These are phyloP conservation scores for Leptodactylus fallax DNA, from an alignment of 2,797 vertebrate species.

Conservation along the genomic window DNA sequence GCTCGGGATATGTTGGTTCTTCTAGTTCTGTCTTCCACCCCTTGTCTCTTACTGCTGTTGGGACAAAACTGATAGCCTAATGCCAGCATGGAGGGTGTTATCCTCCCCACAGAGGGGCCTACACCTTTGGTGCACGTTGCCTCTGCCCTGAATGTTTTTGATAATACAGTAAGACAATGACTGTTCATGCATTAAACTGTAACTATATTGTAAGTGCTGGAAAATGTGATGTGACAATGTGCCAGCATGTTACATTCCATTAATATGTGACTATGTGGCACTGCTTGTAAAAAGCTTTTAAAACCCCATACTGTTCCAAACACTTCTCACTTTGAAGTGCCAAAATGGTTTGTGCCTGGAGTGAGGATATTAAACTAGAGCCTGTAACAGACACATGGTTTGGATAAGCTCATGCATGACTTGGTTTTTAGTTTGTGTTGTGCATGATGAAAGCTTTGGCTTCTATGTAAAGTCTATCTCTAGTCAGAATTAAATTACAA, in stretches of 20 bases:
- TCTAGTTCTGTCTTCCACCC: no score
- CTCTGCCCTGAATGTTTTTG: no score
- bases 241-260: background rate
- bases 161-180: no score
- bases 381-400: slow-evolving; percentile 23
- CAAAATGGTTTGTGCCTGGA: slow-evolving; percentile 19
- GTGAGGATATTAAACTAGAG: background rate
- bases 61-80: no score
- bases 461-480: background rate
- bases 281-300: background rate
- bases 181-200: no score
- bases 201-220: background rate
- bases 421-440: background rate
- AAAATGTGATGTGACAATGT: background rate
- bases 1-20: no score
- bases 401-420: slow-evolving; percentile 7
- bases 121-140: no score
- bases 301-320: background rate
- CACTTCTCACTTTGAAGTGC: slow-evolving; percentile 20
- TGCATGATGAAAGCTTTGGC: slow-evolving; percentile 15
- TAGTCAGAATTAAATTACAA: background rate
- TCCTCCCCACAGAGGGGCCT: no score
- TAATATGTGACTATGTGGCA: background rate
- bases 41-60: no score
- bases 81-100: no score